Base-by-base conservation (phyloP, 2,888 invertebrate species). In the Pachliopta kotzebuea region DNA sequence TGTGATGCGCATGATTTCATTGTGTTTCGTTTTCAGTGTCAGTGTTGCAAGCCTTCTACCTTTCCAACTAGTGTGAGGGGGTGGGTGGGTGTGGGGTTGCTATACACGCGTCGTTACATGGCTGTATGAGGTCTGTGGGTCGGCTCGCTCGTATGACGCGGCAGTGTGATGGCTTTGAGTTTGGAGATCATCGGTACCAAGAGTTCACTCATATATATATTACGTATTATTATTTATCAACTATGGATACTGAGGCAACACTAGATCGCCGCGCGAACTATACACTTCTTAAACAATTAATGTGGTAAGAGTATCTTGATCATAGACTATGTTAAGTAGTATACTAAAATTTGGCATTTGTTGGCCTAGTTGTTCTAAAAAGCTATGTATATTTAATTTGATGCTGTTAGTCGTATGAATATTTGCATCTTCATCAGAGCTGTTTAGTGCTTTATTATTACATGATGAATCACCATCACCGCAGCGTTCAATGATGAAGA, bases 31-130 rank as follows among this genome's bases (percentile, higher is more conserved):
- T 66, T 71, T 71, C 71, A 70, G 83, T 85, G 83, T 86, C 70
- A 81, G 88, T 88, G 87, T 89, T 81, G 85, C 87, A 90, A 90
- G 90, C 86, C 77, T 81, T 72, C 88, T 88, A 88, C 83, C 67
- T 60, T 60, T 72, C 69, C 78, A 77, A 77, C 84, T 81, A 79
- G 74, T 79, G 84, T 85, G 80, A 80, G 80, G 11, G 37, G n/a
- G n/a, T n/a, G n/a, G n/a, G n/a, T n/a, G n/a, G n/a, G n/a, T n/a
- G n/a, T n/a, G n/a, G 3, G 26, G 76, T 81, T 76, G 76, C 80
- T 79, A 78, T 77, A 77, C 81, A 84, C 81, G 84, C 79, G 76
- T 77, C 72, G 71, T 74, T 70, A 76, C 72, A 74, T 74, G 71
- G 60, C 56, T 21, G 52, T 73, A 72, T 79, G 78, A 76, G 71